A percentile compares a stretch with the other conserved stretches of the same genome.
Conservation (phyloP, 2,888 invertebrate species). For the Theodoxus fluviatilis region DNA sequence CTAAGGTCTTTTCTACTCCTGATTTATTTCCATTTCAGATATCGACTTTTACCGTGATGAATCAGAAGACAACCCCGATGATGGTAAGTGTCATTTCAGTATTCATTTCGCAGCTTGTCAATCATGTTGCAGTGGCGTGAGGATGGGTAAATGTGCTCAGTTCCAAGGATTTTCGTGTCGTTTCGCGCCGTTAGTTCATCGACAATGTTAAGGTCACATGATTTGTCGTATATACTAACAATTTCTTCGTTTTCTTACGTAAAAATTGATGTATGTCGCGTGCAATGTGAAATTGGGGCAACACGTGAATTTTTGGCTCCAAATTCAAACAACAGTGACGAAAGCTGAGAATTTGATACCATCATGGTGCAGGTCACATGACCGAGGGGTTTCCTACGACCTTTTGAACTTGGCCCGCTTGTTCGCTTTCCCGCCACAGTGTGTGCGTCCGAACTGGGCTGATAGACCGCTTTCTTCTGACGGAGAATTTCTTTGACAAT, state of each 20-base stretch:
- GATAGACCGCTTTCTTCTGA: no score
- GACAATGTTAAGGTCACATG: conserved; percentile 29
- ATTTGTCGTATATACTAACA: conserved; percentile 16
- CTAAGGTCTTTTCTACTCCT: conserved; percentile 41
- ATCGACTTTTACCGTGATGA: conserved; percentile 60
- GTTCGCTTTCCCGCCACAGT: conserved; percentile 35
- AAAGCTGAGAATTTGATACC: conserved; percentile 51
- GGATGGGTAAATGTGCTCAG: conserved; percentile 45
- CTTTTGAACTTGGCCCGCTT: conserved; percentile 54
- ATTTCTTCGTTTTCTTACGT: conserved; percentile 22
- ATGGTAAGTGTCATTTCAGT: conserved; percentile 50
- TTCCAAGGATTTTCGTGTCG: conserved; percentile 35
- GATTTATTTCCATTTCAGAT: conserved; percentile 56
- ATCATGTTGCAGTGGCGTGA: conserved; percentile 46
- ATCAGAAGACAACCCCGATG: conserved; percentile 54
- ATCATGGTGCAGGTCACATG: conserved; percentile 59
- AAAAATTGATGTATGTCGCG: conserved; percentile 7
- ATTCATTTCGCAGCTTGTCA: conserved; percentile 38
- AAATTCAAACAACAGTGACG: conserved; percentile 56
- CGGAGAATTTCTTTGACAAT: no score
- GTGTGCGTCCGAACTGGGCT: no score
- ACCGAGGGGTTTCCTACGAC: conserved; percentile 55
- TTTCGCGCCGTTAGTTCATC: conserved; percentile 35
- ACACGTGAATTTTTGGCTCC: conserved; percentile 48
- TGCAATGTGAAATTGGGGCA: conserved; percentile 26